Base-by-base conservation (phyloP, 2,888 invertebrate genomes). In the Xestia sexstrigata region DNA sequence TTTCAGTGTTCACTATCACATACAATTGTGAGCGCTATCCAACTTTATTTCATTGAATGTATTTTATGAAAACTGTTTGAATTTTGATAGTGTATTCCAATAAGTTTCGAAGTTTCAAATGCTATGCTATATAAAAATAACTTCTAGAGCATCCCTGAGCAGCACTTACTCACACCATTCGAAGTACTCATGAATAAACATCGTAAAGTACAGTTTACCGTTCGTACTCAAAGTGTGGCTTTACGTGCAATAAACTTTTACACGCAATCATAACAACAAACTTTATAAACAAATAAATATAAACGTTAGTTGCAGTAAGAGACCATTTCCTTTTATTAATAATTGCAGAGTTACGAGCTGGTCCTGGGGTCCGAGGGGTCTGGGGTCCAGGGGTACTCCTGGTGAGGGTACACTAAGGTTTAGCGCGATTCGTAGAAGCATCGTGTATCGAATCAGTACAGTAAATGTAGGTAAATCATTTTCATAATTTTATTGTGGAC, bases 201-300 rank as follows among this genome's bases (percentile, higher is more conserved):
- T 86, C 66, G 66, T 70, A 52, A 70, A 63, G 13, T 68, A 63
- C 70, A 60, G 35, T 81, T 76, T 60, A 80, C 70, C 23, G 30
- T 58, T 55, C 72, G 42, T 45, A 30, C 70, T 67, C 62, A 45
- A 69, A 72, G 71, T 75, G 71, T 70, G 23, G 69, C 62, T 73
- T 79, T 72, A 82, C 65, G 74, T 70, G 72, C 68, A 42, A 74
- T 87, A 72, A 87, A 81, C 62, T 79, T 87, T 85, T 76, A 81
- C 73, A 77, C 52, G 23, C 67, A 71, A 78, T 79, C 79, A 84
- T 77, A 81, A 86, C 75, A 74, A 77, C 70, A 67, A 75, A 80
- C 47, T 83, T 80, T 72, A 87, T 76, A 77, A 82, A 81, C 79
- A 49, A 79, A 82, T 85, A 76, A 78, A 85, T 83, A 78, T 88